A percentile compares a stretch with the other conserved stretches of the same genome.
phyloP scores from a whole-genome alignment of 1,140 invertebrate genomes.

The Microplitis mediator region DNA sequence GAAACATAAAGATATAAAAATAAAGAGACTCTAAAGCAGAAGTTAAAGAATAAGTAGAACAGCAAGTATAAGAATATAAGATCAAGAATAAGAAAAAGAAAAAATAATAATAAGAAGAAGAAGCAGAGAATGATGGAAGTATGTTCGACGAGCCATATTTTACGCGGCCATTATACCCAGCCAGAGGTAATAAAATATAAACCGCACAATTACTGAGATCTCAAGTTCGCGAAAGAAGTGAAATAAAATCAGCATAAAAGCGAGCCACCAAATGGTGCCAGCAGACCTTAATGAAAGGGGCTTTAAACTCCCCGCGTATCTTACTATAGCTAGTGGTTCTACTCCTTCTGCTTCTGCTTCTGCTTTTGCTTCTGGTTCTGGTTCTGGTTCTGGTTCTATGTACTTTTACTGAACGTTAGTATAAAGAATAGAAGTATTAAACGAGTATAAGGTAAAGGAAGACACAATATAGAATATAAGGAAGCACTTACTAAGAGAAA shows the following conservation, averaged over 20 bases:
- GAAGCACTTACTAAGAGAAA: constrained; percentile 29
- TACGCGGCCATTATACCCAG: constrained; percentile 31
- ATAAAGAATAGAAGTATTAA: neutral
- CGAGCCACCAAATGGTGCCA: constrained; percentile 59
- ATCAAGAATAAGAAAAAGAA: too few relatives aligned
- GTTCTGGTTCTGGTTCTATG: too few relatives aligned
- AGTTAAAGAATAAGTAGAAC: too few relatives aligned
- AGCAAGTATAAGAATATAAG: too few relatives aligned
- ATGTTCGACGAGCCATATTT: constrained; percentile 34
- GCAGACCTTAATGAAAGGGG: constrained; percentile 61
- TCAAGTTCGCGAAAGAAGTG: constrained; percentile 52
- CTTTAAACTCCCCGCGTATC: neutral
- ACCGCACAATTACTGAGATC: constrained; percentile 38
- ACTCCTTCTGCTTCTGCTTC: neutral
- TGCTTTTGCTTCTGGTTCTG: too few relatives aligned
- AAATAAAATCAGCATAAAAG: constrained; percentile 57
- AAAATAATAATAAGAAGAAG: neutral
- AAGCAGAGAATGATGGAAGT: constrained; percentile 6
- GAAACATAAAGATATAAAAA: too few relatives aligned
- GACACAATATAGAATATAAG: constrained; percentile 34
- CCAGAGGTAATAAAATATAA: constrained; percentile 38
- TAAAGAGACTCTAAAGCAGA: too few relatives aligned
- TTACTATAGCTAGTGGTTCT: too few relatives aligned
- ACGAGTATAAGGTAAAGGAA: neutral
- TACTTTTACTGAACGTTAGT: too few relatives aligned